Evolutionary conservation across 2,888 invertebrate genomes (phyloP).

Genomic region (Terebella lapidaria): DNA sequence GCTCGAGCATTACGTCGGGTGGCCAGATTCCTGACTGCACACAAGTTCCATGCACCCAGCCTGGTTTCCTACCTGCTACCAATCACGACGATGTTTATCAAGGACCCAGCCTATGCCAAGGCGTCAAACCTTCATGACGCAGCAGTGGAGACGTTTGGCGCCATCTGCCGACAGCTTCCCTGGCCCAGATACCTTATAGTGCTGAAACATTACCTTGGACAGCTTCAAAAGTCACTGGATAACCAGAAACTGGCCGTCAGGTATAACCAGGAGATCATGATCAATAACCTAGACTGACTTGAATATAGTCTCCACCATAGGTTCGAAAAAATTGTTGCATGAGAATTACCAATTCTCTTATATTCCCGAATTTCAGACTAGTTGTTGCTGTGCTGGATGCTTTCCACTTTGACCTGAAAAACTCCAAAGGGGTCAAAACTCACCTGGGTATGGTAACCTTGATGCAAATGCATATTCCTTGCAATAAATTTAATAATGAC

Average conservation of each 20-base stretch:
- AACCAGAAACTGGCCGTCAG: conserved; percentile 77
- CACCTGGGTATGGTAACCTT: not conserved
- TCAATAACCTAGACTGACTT: not conserved
- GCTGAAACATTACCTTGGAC: conserved; percentile 73
- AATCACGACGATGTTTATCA: conserved; percentile 72
- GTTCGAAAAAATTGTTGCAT: too few relatives aligned
- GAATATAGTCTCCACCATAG: not conserved
- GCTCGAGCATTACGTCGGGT: conserved; percentile 73
- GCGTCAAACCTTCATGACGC: conserved; percentile 70
- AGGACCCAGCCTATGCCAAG: conserved; percentile 69
- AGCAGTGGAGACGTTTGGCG: conserved; percentile 72
- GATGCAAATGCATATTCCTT: not conserved
- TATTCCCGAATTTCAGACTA: not conserved
- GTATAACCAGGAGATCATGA: conserved; percentile 27
- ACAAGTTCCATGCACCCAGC: conserved; percentile 54
- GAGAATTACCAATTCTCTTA: too few relatives aligned
- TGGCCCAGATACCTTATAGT: conserved; percentile 86
- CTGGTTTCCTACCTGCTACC: conserved; percentile 82
- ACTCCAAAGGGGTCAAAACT: conserved; percentile 11
- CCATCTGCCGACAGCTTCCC: conserved; percentile 71
- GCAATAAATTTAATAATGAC: too few relatives aligned
- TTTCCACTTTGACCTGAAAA: conserved; percentile 79
- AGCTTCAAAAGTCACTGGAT: conserved; percentile 66
- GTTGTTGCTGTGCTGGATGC: conserved; percentile 72
- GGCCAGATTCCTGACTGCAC: conserved; percentile 40